Conservation (phyloP, 2,888 invertebrate genomes). For the Hylaea fasciaria region DNA sequence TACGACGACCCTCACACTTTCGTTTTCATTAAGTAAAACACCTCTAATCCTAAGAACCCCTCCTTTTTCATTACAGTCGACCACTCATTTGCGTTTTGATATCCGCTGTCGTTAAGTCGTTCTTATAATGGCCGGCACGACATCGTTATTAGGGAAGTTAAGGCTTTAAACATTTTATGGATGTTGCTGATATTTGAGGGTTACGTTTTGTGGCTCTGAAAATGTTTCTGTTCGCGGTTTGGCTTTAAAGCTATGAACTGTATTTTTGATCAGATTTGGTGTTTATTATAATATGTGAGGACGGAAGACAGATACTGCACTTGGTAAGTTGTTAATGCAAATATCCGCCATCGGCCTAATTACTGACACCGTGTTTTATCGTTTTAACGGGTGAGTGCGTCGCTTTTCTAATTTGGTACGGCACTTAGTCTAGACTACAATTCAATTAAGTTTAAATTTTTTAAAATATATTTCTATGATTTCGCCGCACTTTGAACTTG, state of each 20-base stretch:
- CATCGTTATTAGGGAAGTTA: constrained; percentile 17
- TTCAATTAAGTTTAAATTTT: no score
- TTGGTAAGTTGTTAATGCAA: no score
- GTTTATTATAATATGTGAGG: no score
- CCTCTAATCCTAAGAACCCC: constrained; percentile 43
- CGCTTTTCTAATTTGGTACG: no score
- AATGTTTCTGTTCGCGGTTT: constrained; percentile 1
- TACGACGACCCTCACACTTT: constrained; percentile 35
- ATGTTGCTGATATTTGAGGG: constrained; percentile 20
- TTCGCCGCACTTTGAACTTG: no score
- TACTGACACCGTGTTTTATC: no score
- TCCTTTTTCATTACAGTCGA: constrained; percentile 43
- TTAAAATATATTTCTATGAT: no score
- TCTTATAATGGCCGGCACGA: constrained; percentile 24
- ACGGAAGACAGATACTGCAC: no score
- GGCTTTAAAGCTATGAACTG: neutral
- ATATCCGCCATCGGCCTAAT: no score
- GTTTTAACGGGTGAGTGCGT: no score
- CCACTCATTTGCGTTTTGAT: constrained; percentile 46
- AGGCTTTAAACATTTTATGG: constrained; percentile 21
- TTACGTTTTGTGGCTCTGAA: constrained; percentile 3
- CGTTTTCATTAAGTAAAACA: constrained; percentile 46
- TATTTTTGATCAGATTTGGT: neutral
- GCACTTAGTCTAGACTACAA: no score
- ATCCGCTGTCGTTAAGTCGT: constrained; percentile 27